phyloP scores from a whole-genome alignment of 92 coral and sea anemone species.

The Umimayanthus chanpuru region DNA sequence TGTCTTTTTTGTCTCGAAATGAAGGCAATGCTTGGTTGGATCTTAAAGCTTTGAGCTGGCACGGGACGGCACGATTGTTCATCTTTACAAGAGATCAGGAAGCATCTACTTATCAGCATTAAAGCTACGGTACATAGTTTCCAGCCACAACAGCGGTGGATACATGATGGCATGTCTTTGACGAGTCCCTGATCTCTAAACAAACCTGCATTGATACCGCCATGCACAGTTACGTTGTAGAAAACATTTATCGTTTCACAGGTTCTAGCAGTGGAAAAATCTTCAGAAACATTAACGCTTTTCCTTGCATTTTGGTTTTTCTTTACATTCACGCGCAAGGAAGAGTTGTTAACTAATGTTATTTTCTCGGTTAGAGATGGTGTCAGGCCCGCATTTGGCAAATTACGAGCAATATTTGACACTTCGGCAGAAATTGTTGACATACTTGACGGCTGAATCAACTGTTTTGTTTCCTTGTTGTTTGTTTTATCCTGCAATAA shows the following conservation, averaged over 20 bases:
- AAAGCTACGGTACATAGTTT: slow-evolving; percentile 86
- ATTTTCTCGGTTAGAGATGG: slow-evolving; percentile 48
- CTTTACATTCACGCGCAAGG: not conserved
- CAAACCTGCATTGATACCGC: slow-evolving; percentile 82
- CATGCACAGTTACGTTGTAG: slow-evolving; percentile 77
- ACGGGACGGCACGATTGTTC: slow-evolving; percentile 75
- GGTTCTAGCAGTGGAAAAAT: slow-evolving; percentile 29
- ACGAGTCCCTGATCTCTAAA: slow-evolving; percentile 87
- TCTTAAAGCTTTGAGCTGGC: slow-evolving; percentile 67
- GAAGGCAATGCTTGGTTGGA: slow-evolving; percentile 73
- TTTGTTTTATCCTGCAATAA: slow-evolving; percentile 45
- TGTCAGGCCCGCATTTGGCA: slow-evolving; percentile 55
- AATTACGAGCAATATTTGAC: slow-evolving; percentile 59
- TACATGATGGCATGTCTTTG: slow-evolving; percentile 84
- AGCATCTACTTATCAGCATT: slow-evolving; percentile 86
- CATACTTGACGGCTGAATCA: slow-evolving; percentile 74
- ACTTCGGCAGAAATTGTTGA: slow-evolving; percentile 62
- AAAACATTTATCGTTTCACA: slow-evolving; percentile 63
- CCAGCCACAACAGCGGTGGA: slow-evolving; percentile 91
- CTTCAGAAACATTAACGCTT: not conserved
- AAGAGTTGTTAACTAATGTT: not conserved
- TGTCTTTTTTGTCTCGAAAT: slow-evolving; percentile 75
- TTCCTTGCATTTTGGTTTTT: slow-evolving; percentile 9
- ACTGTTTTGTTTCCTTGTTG: slow-evolving; percentile 33
- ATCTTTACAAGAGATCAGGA: slow-evolving; percentile 76